These are phyloP conservation scores for Rosalia funebris DNA, from an alignment of 2,888 invertebrate species.

Conservation along the genomic window DNA sequence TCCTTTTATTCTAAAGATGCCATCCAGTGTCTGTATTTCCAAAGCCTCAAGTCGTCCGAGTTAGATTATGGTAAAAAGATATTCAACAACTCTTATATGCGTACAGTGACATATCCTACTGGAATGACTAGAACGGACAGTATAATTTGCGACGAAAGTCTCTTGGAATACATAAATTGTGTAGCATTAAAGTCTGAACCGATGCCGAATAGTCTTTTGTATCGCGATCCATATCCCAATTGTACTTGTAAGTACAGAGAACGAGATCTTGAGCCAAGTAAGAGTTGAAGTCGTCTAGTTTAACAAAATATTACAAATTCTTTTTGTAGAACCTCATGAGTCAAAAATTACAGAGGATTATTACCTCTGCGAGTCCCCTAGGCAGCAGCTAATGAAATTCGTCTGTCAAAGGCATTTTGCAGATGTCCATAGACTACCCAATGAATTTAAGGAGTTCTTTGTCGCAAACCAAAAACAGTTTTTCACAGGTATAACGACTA, in stretches of 20 bases:
- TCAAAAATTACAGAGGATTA: slow-evolving; percentile 6
- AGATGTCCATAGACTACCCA: slow-evolving; percentile 41
- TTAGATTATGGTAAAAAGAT: slow-evolving; percentile 43
- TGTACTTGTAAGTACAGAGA: slow-evolving; percentile 50
- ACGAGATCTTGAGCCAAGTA: neutral
- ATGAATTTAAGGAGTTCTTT: slow-evolving; percentile 45
- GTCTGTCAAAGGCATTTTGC: slow-evolving; percentile 45
- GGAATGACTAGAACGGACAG: slow-evolving; percentile 22
- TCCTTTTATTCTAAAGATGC: slow-evolving; percentile 48
- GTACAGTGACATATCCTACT: neutral
- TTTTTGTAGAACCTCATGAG: neutral
- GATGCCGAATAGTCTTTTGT: slow-evolving; percentile 51
- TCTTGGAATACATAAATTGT: slow-evolving; percentile 32
- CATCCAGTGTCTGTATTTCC: slow-evolving; percentile 57
- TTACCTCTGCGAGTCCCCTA: slow-evolving; percentile 3
- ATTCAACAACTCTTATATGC: slow-evolving; percentile 21
- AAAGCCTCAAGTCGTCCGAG: slow-evolving; percentile 49
- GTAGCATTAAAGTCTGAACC: slow-evolving; percentile 24
- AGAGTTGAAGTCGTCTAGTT: no score
- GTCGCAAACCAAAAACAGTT: slow-evolving; percentile 41
- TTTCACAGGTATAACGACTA: slow-evolving; percentile 44
- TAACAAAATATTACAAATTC: neutral
- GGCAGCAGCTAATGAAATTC: slow-evolving; percentile 30
- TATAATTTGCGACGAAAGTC: slow-evolving; percentile 38
- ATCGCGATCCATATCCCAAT: slow-evolving; percentile 54